Evolutionary conservation across 2,113 vertebrate genomes (phyloP).

Genomic region (Electrona antarctica): DNA sequence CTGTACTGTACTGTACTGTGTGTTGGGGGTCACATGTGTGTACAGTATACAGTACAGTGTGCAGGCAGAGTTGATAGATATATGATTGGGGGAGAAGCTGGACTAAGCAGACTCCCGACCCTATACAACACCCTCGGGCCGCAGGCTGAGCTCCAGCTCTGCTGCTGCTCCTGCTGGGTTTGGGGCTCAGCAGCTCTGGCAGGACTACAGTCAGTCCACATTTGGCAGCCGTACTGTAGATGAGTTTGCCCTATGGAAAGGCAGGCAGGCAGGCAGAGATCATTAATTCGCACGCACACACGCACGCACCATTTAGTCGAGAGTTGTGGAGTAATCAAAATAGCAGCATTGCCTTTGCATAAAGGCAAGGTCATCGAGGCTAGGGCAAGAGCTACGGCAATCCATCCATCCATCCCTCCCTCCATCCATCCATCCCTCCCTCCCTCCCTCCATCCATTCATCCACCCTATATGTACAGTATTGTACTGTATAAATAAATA

Average conservation of each 20-base stretch:
- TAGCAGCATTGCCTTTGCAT: conserved; percentile 43
- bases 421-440: conserved; percentile 22
- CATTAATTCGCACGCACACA: neutral
- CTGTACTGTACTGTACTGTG: neutral
- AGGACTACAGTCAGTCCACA: neutral
- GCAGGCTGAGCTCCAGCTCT: conserved; percentile 1
- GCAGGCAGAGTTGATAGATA: conserved; percentile 2
- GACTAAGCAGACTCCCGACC: conserved; percentile 13
- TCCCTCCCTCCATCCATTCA: conserved; percentile 16
- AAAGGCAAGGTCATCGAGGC: neutral
- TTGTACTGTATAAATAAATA: neutral
- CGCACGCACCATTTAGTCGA: conserved; percentile 45
- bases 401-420: conserved; percentile 16
- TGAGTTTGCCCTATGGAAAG: neutral
- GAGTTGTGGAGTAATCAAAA: conserved; percentile 52
- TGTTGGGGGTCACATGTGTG: neutral
- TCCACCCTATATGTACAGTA: conserved; percentile 2
- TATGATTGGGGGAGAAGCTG: conserved; percentile 28
- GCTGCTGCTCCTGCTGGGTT: neutral
- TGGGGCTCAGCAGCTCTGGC: neutral
- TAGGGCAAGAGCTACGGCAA: too few relatives aligned
- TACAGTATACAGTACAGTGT: neutral
- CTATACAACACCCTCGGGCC: too few relatives aligned
- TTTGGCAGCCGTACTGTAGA: conserved; percentile 10
- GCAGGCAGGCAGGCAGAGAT: conserved; percentile 12